Evolutionary conservation across 2,797 vertebrate genomes (phyloP), one percentile per base, ranked within the genome.

Genomic region (Cynopterus sphinx): DNA sequence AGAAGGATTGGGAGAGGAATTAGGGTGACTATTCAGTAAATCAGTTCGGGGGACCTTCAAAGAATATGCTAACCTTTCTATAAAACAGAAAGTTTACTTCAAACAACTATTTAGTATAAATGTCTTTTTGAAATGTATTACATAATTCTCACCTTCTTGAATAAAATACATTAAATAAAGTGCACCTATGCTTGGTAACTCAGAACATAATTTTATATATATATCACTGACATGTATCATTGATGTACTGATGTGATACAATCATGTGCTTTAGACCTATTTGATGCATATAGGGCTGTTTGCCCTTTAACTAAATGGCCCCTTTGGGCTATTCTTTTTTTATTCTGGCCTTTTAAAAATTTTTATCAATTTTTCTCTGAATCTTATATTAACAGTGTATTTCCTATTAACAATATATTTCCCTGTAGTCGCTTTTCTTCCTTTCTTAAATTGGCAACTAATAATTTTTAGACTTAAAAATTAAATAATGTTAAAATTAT

Each of bases 151-250:
- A 53, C 21, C 39, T 86, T 93, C 79, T 74, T 93, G 13, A 90
- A n/a, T 86, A 94, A 96, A 95, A 85, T 84, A 85, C 5, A 36
- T 53, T 96, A 82, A 97, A 84, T 3, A 43, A 89, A 65, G 55
- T 41, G 55, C 41, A 71, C 46, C 43, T 92, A 1, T 89, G 87
- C 55, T 90, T 70, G 12, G 41, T 85, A n/a, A 43, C 67, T 49
- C 88, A 83, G 49, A 77, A 31, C 21, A 39, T 59, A 65, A 49
- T 33, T 26, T 15, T 15, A 41, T 33, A 13, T 59, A 59, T 49
- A 49, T 49, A 49, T 49, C 49, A 49, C 49, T 16, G 49, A 49
- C 49, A 49, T 11, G 8, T 33, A 51, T 90, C n/a, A 49, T 36
- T 65, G 39, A 71, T 17, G 8, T 61, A 16, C 78, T 73, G 67